Evolutionary conservation across 2,888 invertebrate species (phyloP), one percentile per base, ranked within the genome.

Genomic region (Synergus laeviventris): DNA sequence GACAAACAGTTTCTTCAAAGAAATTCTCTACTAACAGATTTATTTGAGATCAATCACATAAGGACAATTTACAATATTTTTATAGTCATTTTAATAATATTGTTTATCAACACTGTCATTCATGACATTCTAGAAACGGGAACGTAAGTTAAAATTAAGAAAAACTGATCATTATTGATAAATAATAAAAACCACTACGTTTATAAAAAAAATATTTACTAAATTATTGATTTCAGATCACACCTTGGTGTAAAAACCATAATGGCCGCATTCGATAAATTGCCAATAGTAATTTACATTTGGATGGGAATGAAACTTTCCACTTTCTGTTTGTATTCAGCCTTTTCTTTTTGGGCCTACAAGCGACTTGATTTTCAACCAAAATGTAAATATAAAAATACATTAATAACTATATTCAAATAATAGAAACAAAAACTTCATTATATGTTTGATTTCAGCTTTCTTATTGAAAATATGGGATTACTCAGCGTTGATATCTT

Each of bases 61-160:
- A 93, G 94, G 85, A 95, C 97, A 3, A 94, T 98, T 82, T 96
- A 97, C 89, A 95, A 97, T 89, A 95, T 97, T 82, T 97, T 97
- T 91, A 93, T 95, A 66, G 95, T 95, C 21, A 94, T 95, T 82
- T 92, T 97, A 49, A 92, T 96, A 74, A 92, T 95, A 49, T 92
- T 97, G 81, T 93, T 96, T 74, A 91, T 96, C 76, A 95, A 97
- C 85, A 95, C 95, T 8, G 92, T 94, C 24, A 92, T 95, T 14
- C 93, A 94, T 85, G 97, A 97, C 88, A 93, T 95, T 85, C 91
- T 96, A 76, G 94, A 95, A 80, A 93, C 93, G 80, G 96, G 95
- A 91, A 94, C 94, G 97, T 96, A 92, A 94, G 95, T 92, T 82
- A n/a, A n/a, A 64, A 64, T 64, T 49, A 5, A 12, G 24, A 73